Evolutionary conservation across 2,888 invertebrate genomes (phyloP).

Genomic region (Eilema depressum): DNA sequence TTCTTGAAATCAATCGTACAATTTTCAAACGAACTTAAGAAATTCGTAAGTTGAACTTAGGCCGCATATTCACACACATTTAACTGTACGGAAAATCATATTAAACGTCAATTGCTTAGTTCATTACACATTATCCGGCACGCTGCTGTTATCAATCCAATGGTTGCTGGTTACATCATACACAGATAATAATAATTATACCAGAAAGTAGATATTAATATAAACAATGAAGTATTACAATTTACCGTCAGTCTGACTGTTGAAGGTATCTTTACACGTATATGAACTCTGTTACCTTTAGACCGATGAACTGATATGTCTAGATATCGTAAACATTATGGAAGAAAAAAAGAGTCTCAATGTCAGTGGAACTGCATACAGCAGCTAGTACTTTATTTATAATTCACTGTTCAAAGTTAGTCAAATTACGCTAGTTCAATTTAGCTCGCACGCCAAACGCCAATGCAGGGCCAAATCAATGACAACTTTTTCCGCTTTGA

Average conservation of each 20-base stretch:
- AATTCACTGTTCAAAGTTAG: neutral
- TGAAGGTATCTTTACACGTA: neutral
- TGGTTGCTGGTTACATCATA: neutral
- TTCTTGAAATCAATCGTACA: no score
- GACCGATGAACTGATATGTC: neutral
- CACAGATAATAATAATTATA: conserved; percentile 9
- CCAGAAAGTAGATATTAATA: conserved; percentile 2
- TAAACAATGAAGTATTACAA: neutral
- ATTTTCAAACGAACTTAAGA: no score
- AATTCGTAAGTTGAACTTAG: no score
- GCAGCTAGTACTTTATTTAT: neutral
- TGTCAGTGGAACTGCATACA: neutral
- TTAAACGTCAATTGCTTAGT: neutral
- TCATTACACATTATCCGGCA: conserved; percentile 3
- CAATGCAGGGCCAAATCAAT: conserved; percentile 1
- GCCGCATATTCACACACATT: neutral
- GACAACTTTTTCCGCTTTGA: neutral
- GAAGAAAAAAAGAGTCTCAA: neutral
- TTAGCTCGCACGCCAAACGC: neutral
- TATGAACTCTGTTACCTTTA: neutral
- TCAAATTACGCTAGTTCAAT: neutral
- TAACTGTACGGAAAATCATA: neutral
- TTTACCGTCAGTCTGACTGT: neutral
- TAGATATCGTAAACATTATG: no score
- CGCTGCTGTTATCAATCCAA: conserved; percentile 3